Evolutionary conservation across 1,140 invertebrate species (phyloP).

Genomic region (Riptortus pedestris): DNA sequence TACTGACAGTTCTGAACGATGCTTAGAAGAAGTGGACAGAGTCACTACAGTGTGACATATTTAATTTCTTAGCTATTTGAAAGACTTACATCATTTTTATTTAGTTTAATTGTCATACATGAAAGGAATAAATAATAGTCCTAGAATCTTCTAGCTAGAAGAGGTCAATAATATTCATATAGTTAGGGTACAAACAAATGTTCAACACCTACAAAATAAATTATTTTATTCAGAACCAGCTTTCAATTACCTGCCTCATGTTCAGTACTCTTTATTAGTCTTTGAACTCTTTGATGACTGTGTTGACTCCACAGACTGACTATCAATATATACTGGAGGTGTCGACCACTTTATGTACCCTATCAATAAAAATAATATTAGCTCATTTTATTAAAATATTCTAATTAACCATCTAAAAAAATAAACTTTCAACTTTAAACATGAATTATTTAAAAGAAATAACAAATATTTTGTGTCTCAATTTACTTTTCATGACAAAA

Average conservation of each 20-base stretch:
- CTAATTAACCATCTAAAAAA: background rate
- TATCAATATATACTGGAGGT: too few relatives aligned
- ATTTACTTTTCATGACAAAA: background rate
- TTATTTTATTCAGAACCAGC: too few relatives aligned
- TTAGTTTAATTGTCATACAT: background rate
- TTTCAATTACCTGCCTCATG: too few relatives aligned
- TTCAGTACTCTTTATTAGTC: too few relatives aligned
- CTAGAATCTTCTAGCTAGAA: background rate
- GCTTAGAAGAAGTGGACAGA: constrained; percentile 69
- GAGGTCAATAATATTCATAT: background rate
- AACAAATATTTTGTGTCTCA: background rate
- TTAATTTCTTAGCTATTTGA: constrained; percentile 5
- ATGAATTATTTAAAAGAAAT: background rate
- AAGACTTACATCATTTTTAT: background rate
- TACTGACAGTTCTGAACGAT: constrained; percentile 75
- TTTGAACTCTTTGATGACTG: too few relatives aligned
- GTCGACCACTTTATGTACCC: background rate
- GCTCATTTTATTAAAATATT: background rate
- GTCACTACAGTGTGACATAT: constrained; percentile 60
- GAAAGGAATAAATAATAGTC: background rate
- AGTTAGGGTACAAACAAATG: background rate
- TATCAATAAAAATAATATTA: background rate
- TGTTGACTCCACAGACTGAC: too few relatives aligned
- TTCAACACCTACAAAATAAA: background rate
- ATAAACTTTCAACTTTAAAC: background rate